Percentiles rank a stretch among this genome's conserved stretches.
phyloP scores from a whole-genome alignment of 2,888 invertebrate genomes.

The Erebia epiphron region DNA sequence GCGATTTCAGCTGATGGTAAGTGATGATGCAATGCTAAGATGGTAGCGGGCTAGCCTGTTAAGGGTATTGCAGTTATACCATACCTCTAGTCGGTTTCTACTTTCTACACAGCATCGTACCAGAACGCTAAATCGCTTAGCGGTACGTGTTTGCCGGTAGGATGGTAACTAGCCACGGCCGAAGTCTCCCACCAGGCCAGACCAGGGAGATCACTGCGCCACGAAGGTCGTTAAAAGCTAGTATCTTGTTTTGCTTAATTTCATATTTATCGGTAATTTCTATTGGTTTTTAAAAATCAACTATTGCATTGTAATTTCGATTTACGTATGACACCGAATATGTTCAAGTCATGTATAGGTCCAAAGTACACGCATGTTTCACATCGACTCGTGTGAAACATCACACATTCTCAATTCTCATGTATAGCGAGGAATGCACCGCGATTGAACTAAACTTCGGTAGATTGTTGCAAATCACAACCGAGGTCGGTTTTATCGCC shows the following conservation, averaged over 20 bases:
- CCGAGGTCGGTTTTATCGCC: slow-evolving; percentile 14
- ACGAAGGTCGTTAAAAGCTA: too few species aligned
- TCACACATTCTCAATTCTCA: slow-evolving; percentile 2
- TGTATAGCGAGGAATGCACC: slow-evolving; percentile 3
- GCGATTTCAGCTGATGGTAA: too few species aligned
- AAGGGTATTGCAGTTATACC: too few species aligned
- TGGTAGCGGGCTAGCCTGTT: too few species aligned
- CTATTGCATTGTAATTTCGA: neutral
- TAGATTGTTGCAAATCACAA: slow-evolving; percentile 19
- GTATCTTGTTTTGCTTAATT: neutral
- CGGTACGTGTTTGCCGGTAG: too few species aligned
- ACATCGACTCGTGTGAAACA: slow-evolving; percentile 7
- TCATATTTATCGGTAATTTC: neutral
- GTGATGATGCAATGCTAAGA: too few species aligned
- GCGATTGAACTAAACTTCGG: slow-evolving; percentile 19
- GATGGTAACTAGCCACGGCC: too few species aligned
- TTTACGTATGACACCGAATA: neutral
- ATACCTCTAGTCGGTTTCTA: too few species aligned
- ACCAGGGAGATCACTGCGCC: too few species aligned
- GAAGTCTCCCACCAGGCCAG: too few species aligned
- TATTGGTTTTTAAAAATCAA: neutral
- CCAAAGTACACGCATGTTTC: neutral
- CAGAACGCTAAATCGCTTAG: too few species aligned
- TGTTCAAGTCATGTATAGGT: neutral
- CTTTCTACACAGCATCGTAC: too few species aligned